Evolutionary conservation across 2,888 invertebrate genomes (phyloP).

Genomic region (Pheosia tremula): DNA sequence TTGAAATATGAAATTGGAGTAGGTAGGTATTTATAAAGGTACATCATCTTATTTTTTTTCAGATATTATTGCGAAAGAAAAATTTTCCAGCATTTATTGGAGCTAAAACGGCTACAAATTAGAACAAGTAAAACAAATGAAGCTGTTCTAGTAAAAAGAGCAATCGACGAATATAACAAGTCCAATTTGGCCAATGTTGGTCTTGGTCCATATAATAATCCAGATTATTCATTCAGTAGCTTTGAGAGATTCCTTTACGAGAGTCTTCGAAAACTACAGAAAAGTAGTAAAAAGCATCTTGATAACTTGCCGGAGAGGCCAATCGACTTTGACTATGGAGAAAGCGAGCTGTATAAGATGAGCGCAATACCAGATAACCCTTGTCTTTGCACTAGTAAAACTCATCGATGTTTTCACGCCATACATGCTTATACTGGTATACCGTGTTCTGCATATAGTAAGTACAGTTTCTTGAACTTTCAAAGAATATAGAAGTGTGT

Average conservation of each 20-base stretch:
- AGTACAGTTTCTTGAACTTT: conserved; percentile 77
- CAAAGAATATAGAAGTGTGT: background rate
- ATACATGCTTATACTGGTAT: conserved; percentile 96
- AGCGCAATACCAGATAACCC: conserved; percentile 89
- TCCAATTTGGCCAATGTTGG: conserved; percentile 88
- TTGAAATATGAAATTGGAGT: too few relatives aligned
- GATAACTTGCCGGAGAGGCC: conserved; percentile 85
- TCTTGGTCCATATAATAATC: conserved; percentile 86
- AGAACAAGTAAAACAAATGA: conserved; percentile 95
- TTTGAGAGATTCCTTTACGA: conserved; percentile 96
- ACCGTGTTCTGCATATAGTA: conserved; percentile 94
- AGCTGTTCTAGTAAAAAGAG: conserved; percentile 93
- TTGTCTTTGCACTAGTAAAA: conserved; percentile 92
- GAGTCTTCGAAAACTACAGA: conserved; percentile 91
- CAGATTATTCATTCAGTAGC: conserved; percentile 88
- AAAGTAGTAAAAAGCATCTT: conserved; percentile 86
- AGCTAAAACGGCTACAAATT: conserved; percentile 96
- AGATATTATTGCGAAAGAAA: conserved; percentile 96
- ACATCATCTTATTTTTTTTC: conserved; percentile 40
- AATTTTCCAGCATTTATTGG: conserved; percentile 96
- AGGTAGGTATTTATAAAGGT: background rate
- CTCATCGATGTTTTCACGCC: conserved; percentile 95
- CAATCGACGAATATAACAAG: conserved; percentile 93
- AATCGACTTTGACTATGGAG: conserved; percentile 80
- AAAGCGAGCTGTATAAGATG: conserved; percentile 85